Conservation (phyloP, 2,113 vertebrate genomes). For the Saguinus midas region DNA sequence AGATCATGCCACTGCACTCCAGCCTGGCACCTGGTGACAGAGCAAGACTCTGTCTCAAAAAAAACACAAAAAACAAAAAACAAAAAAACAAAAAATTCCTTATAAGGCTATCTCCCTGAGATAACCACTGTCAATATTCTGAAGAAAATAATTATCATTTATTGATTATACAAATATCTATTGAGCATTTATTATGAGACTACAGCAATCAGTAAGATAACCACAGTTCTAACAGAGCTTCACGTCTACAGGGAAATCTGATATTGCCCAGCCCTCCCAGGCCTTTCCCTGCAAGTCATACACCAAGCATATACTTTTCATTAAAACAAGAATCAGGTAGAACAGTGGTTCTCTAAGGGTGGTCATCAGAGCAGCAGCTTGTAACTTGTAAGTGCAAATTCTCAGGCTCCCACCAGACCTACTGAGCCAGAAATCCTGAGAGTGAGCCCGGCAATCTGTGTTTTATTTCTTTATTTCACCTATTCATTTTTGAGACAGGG, state of each 20-base stretch:
- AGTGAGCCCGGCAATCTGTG: not conserved
- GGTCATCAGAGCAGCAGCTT: not conserved
- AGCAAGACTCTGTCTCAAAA: not conserved
- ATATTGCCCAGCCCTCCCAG: not conserved
- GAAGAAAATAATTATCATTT: not conserved
- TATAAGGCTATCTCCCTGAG: not conserved
- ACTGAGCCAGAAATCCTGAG: not conserved
- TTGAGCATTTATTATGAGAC: not conserved
- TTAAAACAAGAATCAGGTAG: slow-evolving; percentile 13
- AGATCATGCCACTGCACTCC: too few relatives aligned
- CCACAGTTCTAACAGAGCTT: not conserved
- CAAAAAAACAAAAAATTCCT: not conserved
- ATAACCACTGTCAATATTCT: not conserved
- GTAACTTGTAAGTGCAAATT: slow-evolving; percentile 20
- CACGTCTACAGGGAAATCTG: not conserved
- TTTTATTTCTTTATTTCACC: too few relatives aligned
- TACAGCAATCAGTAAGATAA: not conserved
- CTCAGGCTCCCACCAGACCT: not conserved
- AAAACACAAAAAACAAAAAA: not conserved
- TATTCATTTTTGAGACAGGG: too few relatives aligned
- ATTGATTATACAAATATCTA: not conserved
- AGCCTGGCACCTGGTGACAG: too few relatives aligned
- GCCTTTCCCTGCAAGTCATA: not conserved
- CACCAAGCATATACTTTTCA: not conserved
- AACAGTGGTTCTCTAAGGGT: slow-evolving; percentile 24